Percentiles rank a stretch among this genome's conserved stretches.
phyloP scores from a whole-genome alignment of 2,113 vertebrate species.

The Columbina picui region DNA sequence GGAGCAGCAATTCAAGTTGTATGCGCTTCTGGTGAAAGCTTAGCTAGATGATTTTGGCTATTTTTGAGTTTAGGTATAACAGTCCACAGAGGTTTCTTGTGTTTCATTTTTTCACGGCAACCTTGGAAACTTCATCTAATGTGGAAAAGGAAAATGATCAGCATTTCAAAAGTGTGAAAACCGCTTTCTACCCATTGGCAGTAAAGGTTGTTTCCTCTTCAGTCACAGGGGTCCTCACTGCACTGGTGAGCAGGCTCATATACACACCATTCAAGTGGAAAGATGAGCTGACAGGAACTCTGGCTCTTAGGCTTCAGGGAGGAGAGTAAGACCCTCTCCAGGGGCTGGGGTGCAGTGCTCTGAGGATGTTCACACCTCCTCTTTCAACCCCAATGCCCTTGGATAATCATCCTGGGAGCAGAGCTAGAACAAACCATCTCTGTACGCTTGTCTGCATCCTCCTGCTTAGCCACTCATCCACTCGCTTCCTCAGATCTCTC shows the following conservation, averaged over 20 bases:
- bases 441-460: not conserved
- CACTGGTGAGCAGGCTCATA: not conserved
- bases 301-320: not conserved
- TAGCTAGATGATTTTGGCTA: not conserved
- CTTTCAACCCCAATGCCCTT: not conserved
- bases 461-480: not conserved
- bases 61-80: not conserved
- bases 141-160: not conserved
- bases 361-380: not conserved
- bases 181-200: not conserved
- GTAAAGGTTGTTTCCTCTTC: not conserved
- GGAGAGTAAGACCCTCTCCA: not conserved
- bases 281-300: not conserved
- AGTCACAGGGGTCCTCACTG: not conserved
- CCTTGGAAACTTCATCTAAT: not conserved
- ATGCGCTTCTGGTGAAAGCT: not conserved
- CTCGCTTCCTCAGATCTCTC: not conserved
- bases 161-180: not conserved
- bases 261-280: not conserved
- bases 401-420: not conserved
- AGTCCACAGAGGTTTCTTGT: not conserved
- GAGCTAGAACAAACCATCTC: not conserved
- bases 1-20: not conserved
- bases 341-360: not conserved
- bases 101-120: not conserved